Conservation (phyloP, 2,797 vertebrate genomes). For the Poecilia wingei region DNA sequence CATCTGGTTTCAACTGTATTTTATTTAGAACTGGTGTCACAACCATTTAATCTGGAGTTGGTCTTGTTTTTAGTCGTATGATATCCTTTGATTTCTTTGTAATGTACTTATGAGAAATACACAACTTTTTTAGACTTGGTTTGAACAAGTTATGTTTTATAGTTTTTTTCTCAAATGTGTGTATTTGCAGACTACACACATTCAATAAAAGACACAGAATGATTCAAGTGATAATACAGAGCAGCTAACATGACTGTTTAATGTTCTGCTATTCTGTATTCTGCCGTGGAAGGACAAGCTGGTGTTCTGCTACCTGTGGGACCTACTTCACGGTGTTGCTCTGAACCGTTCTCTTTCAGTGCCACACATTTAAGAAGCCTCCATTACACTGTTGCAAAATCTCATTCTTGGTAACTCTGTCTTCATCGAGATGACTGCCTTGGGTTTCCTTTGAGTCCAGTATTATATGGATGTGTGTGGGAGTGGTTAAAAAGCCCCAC, state of each 20-base stretch:
- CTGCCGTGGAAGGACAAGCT: constrained; percentile 1
- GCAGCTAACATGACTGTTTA: background rate
- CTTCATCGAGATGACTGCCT: constrained; percentile 7
- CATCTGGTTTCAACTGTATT: background rate
- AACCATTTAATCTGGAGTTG: background rate
- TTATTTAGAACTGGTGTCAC: background rate
- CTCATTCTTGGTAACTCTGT: background rate
- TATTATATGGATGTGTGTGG: constrained; percentile 13
- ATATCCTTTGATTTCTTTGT: background rate
- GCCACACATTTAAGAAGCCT: constrained; percentile 6
- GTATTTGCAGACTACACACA: background rate
- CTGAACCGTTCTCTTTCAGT: constrained; percentile 5
- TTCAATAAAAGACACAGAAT: background rate
- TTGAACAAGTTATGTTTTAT: background rate
- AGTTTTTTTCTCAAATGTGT: background rate
- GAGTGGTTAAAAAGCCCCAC: constrained; percentile 16
- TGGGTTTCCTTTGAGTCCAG: constrained; percentile 23
- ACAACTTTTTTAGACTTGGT: background rate
- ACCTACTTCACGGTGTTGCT: constrained; percentile 5
- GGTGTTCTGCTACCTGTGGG: constrained; percentile 5
- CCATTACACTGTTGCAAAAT: background rate
- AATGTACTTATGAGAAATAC: background rate
- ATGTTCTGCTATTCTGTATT: constrained; percentile 15
- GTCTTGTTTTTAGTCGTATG: background rate
- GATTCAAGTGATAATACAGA: background rate